A percentile compares a stretch with the other conserved stretches of the same genome.
phyloP scores from a whole-genome alignment of 2,113 vertebrate species.

The Ophthalmolycus amberensis region DNA sequence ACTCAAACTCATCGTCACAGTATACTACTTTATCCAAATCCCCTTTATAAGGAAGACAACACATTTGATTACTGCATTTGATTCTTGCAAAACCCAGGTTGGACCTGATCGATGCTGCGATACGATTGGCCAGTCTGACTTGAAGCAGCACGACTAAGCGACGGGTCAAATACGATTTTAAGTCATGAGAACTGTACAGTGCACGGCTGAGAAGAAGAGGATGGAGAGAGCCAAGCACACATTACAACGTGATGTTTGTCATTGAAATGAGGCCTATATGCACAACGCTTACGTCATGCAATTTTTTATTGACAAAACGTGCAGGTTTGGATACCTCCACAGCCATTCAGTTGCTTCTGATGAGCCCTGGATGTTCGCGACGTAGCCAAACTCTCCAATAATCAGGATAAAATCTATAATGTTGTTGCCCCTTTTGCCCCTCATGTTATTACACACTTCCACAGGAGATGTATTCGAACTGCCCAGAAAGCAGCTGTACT shows the following conservation, averaged over 20 bases:
- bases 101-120: neutral
- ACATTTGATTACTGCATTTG: neutral
- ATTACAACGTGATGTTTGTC: neutral
- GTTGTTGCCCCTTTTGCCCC: slow-evolving; percentile 16
- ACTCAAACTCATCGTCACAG: neutral
- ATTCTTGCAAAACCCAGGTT: neutral
- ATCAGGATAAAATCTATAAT: slow-evolving; percentile 13
- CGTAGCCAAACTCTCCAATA: neutral
- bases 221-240: neutral
- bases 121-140: too few relatives aligned
- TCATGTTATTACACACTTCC: slow-evolving; percentile 34
- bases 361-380: neutral
- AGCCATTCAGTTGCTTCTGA: neutral
- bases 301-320: neutral
- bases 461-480: slow-evolving; percentile 50
- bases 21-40: neutral
- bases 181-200: neutral
- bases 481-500: slow-evolving; percentile 57
- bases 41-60: neutral
- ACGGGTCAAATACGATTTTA: neutral
- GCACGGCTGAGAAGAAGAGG: neutral
- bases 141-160: neutral
- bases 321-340: neutral
- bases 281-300: neutral
- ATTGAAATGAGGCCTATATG: neutral